Evolutionary conservation across 64 coral and sea anemone species (phyloP), one percentile per base, ranked within the genome.

Genomic region (Astreopora myriophthalma): DNA sequence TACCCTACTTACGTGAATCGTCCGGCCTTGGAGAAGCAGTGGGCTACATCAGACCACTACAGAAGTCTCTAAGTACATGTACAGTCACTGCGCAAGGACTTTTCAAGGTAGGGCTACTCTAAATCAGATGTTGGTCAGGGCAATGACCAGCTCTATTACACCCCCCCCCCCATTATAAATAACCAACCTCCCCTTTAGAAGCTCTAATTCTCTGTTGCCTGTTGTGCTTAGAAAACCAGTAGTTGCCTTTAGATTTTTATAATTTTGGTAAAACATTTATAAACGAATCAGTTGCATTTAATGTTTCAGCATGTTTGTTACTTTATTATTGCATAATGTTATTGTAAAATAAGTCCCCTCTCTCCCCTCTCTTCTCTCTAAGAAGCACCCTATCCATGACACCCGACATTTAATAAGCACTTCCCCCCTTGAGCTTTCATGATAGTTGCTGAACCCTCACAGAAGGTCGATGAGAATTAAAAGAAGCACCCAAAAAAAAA

Each of bases 1-100:
- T 57, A 6, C n/a, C 40, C 16, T 83, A 29, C 48, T 24, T 83
- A 57, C 37, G 48, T 17, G 79, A 62, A 34, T 29, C 17, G n/a
- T n/a, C 40, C 11, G 79, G 79, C 14, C 33, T 83, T 32, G 48
- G 49, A 27, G 49, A 83, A 36, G 79, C 79, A 61, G 24, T 83
- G 51, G n/a, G 34, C 19, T 64, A 83, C 46, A 60, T 83, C 5
- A 51, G 79, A 62, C 79, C 79, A 60, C 23, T 83, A 8, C 79
- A 83, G 28, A 28, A 83, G 46, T 19, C 20, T 62, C 40, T 83
- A 29, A 62, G 48, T 48, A 26, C 63, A 67, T 29, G 23, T 67
- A 29, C 63, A n/a, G 63, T 67, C 8, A 1, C 51, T 57, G 24
- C 24, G 11, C n/a, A 67, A 26, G 63, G 26, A 9, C n/a, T 67